Conservation (phyloP, 2,113 vertebrate genomes). For the Perognathus longimembris region DNA sequence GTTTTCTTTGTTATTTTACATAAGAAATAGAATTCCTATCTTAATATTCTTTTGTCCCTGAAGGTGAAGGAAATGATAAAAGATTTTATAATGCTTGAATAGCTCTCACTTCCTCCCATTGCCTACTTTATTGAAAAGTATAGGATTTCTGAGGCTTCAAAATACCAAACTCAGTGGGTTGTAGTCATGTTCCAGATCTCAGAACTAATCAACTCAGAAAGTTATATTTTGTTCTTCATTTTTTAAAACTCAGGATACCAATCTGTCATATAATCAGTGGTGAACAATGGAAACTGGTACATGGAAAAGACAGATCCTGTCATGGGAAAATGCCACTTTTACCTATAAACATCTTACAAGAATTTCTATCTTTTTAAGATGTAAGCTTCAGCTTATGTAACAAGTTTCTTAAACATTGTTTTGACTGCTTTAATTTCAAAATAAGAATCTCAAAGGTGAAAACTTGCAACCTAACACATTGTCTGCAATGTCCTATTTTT, state of each 20-base stretch:
- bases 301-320: constrained; percentile 52
- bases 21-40: constrained; percentile 10
- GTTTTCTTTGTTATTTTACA: constrained; percentile 45
- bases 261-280: constrained; percentile 49
- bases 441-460: constrained; percentile 17
- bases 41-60: neutral
- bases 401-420: constrained; percentile 47
- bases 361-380: constrained; percentile 58
- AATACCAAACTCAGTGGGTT: constrained; percentile 11
- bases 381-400: neutral
- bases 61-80: constrained; percentile 41
- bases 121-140: neutral
- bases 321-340: constrained; percentile 40
- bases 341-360: constrained; percentile 32
- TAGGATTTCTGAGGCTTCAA: constrained; percentile 10
- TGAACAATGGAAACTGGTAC: constrained; percentile 1
- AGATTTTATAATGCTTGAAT: neutral
- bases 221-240: constrained; percentile 57
- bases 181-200: neutral
- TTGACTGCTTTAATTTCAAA: constrained; percentile 68
- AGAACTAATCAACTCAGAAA: neutral
- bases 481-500: neutral
- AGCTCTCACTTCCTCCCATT: neutral
- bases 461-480: constrained; percentile 15
- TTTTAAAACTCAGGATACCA: constrained; percentile 32